Evolutionary conservation across 2,797 vertebrate species (phyloP), one percentile per base, ranked within the genome.

Genomic region (Sternotherus odoratus): DNA sequence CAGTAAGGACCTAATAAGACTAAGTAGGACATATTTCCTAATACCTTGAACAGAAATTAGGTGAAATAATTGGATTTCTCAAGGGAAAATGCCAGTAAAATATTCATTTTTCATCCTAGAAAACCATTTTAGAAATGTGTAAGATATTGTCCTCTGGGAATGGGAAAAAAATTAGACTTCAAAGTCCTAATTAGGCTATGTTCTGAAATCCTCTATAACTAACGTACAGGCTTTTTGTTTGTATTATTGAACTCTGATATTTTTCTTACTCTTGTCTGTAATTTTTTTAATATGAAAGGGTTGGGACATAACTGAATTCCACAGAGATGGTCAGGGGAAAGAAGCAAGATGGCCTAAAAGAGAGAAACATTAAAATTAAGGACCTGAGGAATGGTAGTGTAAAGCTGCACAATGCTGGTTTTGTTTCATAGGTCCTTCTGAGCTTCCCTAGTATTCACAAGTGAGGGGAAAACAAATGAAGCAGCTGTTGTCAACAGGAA

Each of bases 401-500:
- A 51, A 66, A 57, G 77, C 1, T 1, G 26, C 11, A 23, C 9
- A 15, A 12, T 36, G 66, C 66, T 51, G 36, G 2, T 5, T 0
- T n/a, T 57, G 1, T 79, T 72, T 39, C 57, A 5, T 19, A 77
- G 57, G 8, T 83, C 79, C 84, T 50, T 74, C 33, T 16, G 78
- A 92, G 89, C 78, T 91, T 83, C 87, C 24, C 24, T 9, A 53
- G 83, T 30, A 24, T 51, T 85, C 69, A 49, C 46, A 75, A 54
- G 4, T 1, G 4, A 86, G 75, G 2, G 57, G 49, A 74, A 48
- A 90, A 75, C 23, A 74, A 79, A 83, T 30, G 6, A 80, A 87
- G 85, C 66, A 83, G 66, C 85, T 90, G 93, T 6, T 89, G 81
- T 78, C 69, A 91, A 33, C 33, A 60, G 78, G 49, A 88, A n/a